Conservation (phyloP, 1,140 invertebrate genomes). For the Heliconius himera region DNA sequence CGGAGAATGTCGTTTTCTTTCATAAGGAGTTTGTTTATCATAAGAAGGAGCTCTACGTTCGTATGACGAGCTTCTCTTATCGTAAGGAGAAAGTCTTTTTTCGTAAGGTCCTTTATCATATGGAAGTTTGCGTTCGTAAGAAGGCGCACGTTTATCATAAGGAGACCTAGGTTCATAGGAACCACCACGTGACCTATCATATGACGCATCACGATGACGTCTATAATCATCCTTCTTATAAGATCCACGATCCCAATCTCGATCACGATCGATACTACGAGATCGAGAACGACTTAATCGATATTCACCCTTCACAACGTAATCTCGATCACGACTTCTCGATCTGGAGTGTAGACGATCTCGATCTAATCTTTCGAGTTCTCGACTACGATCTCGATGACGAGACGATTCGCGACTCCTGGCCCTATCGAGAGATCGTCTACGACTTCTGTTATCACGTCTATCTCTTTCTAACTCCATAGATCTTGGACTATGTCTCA, state of each 20-base stretch:
- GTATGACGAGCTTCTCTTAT: conserved; percentile 72
- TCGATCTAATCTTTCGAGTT: conserved; percentile 51
- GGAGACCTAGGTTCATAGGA: conserved; percentile 72
- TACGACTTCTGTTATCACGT: conserved; percentile 60
- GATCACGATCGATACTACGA: conserved; percentile 73
- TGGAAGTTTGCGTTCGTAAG: conserved; percentile 71
- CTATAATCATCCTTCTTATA: conserved; percentile 81
- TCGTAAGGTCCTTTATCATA: conserved; percentile 74
- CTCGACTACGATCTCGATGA: conserved; percentile 64
- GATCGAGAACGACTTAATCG: conserved; percentile 73
- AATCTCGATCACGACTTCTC: conserved; percentile 80
- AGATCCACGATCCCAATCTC: conserved; percentile 77
- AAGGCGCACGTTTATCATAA: conserved; percentile 74
- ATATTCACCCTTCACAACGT: conserved; percentile 76
- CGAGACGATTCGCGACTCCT: conserved; percentile 55
- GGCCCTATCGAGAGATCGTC: conserved; percentile 61
- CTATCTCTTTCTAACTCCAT: conserved; percentile 64
- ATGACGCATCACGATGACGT: conserved; percentile 69
- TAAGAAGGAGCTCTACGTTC: conserved; percentile 75
- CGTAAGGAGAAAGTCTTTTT: conserved; percentile 71
- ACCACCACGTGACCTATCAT: conserved; percentile 72
- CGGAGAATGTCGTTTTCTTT: conserved; percentile 73
- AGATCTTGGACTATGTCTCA: conserved; percentile 67
- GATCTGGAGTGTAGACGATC: conserved; percentile 75
- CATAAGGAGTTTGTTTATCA: conserved; percentile 70